Evolutionary conservation across 2,113 vertebrate species (phyloP).

Genomic region (Burhinus oedicnemus): DNA sequence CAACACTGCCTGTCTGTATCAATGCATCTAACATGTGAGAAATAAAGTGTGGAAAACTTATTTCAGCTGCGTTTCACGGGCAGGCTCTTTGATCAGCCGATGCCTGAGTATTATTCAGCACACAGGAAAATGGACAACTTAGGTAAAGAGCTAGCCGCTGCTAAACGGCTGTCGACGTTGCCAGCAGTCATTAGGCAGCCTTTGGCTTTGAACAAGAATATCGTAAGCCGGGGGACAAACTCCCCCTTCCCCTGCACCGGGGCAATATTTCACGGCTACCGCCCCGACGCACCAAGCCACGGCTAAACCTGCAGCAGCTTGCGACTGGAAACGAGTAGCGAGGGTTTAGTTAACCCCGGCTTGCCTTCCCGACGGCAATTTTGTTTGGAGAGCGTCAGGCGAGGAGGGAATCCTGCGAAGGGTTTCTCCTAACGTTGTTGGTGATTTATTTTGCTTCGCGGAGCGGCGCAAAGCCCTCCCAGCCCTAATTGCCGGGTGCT

Average conservation of each 20-base stretch:
- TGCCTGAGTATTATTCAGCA: not conserved
- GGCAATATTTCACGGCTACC: not conserved
- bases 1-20: not conserved
- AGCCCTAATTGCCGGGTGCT: conserved; percentile 78
- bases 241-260: not conserved
- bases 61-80: conserved; percentile 35
- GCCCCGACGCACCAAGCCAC: accelerated
- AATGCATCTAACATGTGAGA: conserved; percentile 7
- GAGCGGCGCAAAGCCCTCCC: not conserved
- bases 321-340: not conserved
- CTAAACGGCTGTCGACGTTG: not conserved
- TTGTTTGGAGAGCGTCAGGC: not conserved
- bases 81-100: conserved; percentile 45
- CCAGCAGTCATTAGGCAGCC: conserved; percentile 41
- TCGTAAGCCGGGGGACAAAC: not conserved
- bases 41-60: conserved; percentile 54
- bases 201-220: not conserved
- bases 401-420: not conserved
- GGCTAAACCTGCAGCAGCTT: not conserved
- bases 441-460: not conserved
- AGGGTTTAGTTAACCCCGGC: not conserved
- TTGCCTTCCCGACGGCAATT: not conserved
- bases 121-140: not conserved
- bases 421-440: not conserved
- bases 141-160: not conserved